A percentile compares a stretch with the other conserved stretches of the same genome.
Conservation (phyloP, 1,140 invertebrate species). For the Monomorium pharaonis region DNA sequence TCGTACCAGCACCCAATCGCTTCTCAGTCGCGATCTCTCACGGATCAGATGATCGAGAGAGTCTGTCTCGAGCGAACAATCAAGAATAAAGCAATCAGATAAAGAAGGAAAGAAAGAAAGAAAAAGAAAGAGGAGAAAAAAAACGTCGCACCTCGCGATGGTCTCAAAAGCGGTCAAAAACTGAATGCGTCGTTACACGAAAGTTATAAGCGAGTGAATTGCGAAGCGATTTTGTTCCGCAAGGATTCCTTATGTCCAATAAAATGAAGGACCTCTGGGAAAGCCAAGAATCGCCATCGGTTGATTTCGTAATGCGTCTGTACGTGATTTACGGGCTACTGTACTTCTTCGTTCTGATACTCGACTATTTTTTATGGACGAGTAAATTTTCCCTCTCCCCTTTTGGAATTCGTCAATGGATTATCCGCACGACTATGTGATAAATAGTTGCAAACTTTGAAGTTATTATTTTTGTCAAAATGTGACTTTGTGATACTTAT, state of each 20-base stretch:
- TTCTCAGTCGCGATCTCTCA: constrained; percentile 29
- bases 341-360: constrained; percentile 66
- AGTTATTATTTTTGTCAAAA: neutral
- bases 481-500: neutral
- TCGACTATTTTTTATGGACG: constrained; percentile 76
- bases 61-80: constrained; percentile 41
- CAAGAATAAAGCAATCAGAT: neutral
- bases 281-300: constrained; percentile 23
- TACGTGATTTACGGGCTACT: constrained; percentile 69
- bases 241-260: constrained; percentile 45
- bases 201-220: constrained; percentile 31
- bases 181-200: constrained; percentile 2
- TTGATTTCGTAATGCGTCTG: constrained; percentile 66
- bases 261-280: constrained; percentile 46
- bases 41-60: constrained; percentile 36
- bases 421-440: neutral
- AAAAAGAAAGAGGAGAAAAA: neutral
- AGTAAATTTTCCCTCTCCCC: constrained; percentile 55
- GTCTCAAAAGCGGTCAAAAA: constrained; percentile 3
- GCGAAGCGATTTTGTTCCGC: neutral
- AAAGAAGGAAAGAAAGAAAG: neutral
- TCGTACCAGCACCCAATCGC: constrained; percentile 27
- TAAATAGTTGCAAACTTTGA: neutral
- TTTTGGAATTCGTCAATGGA: neutral
- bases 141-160: neutral